Conservation (phyloP, 2,797 vertebrate species). For the Coregonus suidteri region DNA sequence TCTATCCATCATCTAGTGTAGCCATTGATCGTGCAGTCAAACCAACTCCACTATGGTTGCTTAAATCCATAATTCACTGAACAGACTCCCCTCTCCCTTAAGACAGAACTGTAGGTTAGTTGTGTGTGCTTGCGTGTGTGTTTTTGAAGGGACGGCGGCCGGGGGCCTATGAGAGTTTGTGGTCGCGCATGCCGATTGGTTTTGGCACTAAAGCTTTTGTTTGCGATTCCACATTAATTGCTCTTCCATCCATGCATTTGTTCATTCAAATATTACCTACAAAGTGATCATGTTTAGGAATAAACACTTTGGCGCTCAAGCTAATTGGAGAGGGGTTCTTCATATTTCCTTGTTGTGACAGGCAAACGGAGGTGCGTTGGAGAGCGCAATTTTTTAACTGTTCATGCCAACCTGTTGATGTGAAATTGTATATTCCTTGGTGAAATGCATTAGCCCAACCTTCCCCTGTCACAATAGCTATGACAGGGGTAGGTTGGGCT, state of each 20-base stretch:
- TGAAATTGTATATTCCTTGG: too few relatives aligned
- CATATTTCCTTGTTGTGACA: too few relatives aligned
- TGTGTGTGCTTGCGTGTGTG: not conserved
- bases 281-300: not conserved
- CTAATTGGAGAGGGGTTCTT: not conserved
- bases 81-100: not conserved
- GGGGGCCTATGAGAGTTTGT: too few relatives aligned
- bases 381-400: not conserved
- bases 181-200: too few relatives aligned
- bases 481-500: too few relatives aligned
- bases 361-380: too few relatives aligned
- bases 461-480: too few relatives aligned
- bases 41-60: too few relatives aligned
- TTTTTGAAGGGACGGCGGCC: not conserved
- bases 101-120: not conserved
- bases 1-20: too few relatives aligned
- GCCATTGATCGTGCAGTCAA: too few relatives aligned
- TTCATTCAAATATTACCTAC: not conserved
- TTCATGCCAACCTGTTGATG: not conserved
- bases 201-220: not conserved
- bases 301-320: not conserved
- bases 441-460: too few relatives aligned
- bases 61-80: too few relatives aligned
- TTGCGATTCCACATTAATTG: not conserved
- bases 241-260: not conserved